phyloP scores from a whole-genome alignment of 2,888 invertebrate genomes.

The Rhingia campestris region DNA sequence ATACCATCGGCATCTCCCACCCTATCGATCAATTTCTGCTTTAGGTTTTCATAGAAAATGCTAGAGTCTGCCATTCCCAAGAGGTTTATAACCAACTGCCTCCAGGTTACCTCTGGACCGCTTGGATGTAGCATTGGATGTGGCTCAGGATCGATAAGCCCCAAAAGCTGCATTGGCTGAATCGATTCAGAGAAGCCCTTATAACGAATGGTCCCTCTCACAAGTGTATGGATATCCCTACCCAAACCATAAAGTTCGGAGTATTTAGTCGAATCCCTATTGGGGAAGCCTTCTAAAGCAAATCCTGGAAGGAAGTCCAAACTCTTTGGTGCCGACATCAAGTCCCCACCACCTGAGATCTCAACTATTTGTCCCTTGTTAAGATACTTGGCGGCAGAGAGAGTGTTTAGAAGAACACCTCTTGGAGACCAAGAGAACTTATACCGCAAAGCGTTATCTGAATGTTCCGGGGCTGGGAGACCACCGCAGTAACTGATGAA shows the following conservation, averaged over 20 bases:
- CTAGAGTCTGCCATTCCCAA: slow-evolving; percentile 92
- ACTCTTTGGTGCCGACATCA: slow-evolving; percentile 91
- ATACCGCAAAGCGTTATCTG: slow-evolving; percentile 94
- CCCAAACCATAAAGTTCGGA: slow-evolving; percentile 93
- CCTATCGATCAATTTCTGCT: slow-evolving; percentile 90
- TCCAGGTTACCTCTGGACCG: slow-evolving; percentile 98
- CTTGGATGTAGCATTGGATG: slow-evolving; percentile 96
- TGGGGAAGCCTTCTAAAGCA: slow-evolving; percentile 97
- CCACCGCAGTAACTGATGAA: slow-evolving; percentile 99
- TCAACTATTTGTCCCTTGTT: slow-evolving; percentile 93
- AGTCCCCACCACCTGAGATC: slow-evolving; percentile 93
- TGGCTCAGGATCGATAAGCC: slow-evolving; percentile 92
- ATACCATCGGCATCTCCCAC: slow-evolving; percentile 91
- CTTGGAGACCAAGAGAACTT: slow-evolving; percentile 99
- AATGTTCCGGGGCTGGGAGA: slow-evolving; percentile 97
- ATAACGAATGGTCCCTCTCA: slow-evolving; percentile 97
- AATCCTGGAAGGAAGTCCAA: slow-evolving; percentile 98
- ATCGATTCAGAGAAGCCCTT: slow-evolving; percentile 95
- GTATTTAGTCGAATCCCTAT: slow-evolving; percentile 96
- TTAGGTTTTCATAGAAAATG: slow-evolving; percentile 96
- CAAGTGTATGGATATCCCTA: slow-evolving; percentile 91
- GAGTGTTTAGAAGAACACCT: slow-evolving; percentile 94
- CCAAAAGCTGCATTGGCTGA: slow-evolving; percentile 92
- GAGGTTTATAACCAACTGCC: slow-evolving; percentile 92
- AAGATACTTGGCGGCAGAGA: slow-evolving; percentile 94